Evolutionary conservation across 2,113 vertebrate genomes (phyloP).

Genomic region (Alaudala cheleensis): DNA sequence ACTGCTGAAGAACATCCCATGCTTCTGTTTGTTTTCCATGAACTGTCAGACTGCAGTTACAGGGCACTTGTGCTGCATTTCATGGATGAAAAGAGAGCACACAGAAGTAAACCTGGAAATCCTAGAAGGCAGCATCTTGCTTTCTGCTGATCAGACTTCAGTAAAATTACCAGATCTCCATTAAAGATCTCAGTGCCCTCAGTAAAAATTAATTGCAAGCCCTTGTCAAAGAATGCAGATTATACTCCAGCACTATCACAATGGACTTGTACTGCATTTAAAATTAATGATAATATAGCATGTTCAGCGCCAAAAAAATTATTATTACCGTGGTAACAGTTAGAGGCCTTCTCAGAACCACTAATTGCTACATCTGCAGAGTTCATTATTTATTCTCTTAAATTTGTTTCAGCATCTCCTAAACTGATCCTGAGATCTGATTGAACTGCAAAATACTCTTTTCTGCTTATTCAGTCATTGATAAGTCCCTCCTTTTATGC

Average conservation of each 20-base stretch:
- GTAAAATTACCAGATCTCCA: background rate
- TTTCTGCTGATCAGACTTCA: background rate
- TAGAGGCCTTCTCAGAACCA: background rate
- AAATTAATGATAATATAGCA: background rate
- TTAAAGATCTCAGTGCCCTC: background rate
- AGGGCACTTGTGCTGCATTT: background rate
- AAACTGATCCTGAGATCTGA: background rate
- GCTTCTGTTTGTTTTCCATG: background rate
- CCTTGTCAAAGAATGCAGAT: background rate
- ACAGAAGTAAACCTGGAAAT: background rate
- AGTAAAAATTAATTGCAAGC: background rate
- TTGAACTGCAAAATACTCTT: background rate
- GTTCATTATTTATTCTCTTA: background rate
- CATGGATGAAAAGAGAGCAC: background rate
- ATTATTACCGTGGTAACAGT: background rate
- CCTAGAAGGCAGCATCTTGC: background rate
- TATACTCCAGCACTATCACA: background rate
- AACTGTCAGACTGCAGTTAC: background rate
- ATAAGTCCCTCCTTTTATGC: background rate
- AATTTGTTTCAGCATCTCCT: background rate
- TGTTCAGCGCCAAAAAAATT: background rate
- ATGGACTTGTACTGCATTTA: background rate
- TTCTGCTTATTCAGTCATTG: background rate
- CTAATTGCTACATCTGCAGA: background rate
- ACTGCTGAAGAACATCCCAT: background rate